Base-by-base conservation (phyloP, 2,113 vertebrate genomes). In the Artemisiospiza belli region DNA sequence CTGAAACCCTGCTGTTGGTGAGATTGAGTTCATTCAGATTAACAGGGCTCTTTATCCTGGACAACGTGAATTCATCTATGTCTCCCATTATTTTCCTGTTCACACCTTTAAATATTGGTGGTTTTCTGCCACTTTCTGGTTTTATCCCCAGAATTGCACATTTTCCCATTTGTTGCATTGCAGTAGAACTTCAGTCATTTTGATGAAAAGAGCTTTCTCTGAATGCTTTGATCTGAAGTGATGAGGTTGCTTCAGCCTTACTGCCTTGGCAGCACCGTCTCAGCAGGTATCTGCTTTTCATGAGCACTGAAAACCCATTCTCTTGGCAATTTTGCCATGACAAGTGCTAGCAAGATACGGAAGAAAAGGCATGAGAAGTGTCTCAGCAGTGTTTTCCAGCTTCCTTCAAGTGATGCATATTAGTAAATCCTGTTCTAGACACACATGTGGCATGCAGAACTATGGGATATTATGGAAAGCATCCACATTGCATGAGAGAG, bases 31-130 rank as follows among this genome's bases (percentile, higher is more conserved):
- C 6, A 9, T 63, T 67, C 35, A n/a, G 27, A 6, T 59, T 74
- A 39, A n/a, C 27, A 57, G 19, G 39, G n/a, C 24, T 21, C 12
- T 64, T 72, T 19, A 22, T 44, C 39, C 44, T 64, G 62, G 43
- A 37, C 1, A 12, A 31, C 4, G 7, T 55, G 46, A 57, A 69
- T 72, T 57, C 12, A 31, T 72, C 44, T 52, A 4, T 0, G 0
- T 63, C 27, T 69, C 30, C 27, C 20, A 3, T 78, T 92, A 28
- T 75, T 72, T 91, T 55, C 28, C 33, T 22, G 27, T 69, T 73
- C 30, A 28, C 11, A 62, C 74, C 47, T 78, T 62, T 41, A 79
- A 87, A 20, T 62, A 23, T 9, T 68, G 47, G 8, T 46, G 20
- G 2, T 67, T 75, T 76, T 35, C 18, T 66, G 25, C 23, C 25